Base-by-base conservation (phyloP, 2,797 vertebrate species). In the Sebastolobus altivelis region DNA sequence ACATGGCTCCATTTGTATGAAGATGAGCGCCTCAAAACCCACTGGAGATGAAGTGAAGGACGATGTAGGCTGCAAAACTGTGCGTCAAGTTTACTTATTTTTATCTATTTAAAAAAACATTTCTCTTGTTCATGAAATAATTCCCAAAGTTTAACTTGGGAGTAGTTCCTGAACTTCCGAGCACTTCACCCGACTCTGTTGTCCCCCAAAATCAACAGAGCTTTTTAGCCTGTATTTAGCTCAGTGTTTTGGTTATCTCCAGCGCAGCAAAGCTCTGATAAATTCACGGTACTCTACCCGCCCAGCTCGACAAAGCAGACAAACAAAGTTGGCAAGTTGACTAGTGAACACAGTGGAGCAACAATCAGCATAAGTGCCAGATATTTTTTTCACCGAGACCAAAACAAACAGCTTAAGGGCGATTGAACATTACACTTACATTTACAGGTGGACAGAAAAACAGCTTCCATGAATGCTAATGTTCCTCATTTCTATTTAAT, bases 1-100 rank as follows among this genome's bases (percentile, higher is more conserved):
- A 77, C 93, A 95, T 77, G 96, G 94, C 56, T 98, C 94, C 79
- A 95, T 99, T 82, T 99, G 98, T 88, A 97, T 97, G 92, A 97
- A 93, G 75, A 95, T 91, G 83, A 93, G 95, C 14, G 62, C 91
- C 65, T 60, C 87, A 27, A 77, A 89, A 35, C 81, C 81, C 60
- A 72, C 89, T 10, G 89, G 92, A 72, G 82, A 84, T 35, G 86
- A 91, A 31, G 87, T 91, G 78, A 18, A 70, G 38, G 54, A 84
- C 49, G 92, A 95, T 11, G 29, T 16, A 60, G 97, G 97, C 69
- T 99, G 98, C 88, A 94, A 79, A 87, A 88, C 87, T 68, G 97
- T 98, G 90, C 84, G 96, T 96, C 43, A 61, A 74, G 4, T 76
- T 69, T 16, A n/a, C 7, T 8, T 27, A 14, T 49, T 65, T 4